Conservation (phyloP, 2,113 vertebrate species). For the Thermophis baileyi region DNA sequence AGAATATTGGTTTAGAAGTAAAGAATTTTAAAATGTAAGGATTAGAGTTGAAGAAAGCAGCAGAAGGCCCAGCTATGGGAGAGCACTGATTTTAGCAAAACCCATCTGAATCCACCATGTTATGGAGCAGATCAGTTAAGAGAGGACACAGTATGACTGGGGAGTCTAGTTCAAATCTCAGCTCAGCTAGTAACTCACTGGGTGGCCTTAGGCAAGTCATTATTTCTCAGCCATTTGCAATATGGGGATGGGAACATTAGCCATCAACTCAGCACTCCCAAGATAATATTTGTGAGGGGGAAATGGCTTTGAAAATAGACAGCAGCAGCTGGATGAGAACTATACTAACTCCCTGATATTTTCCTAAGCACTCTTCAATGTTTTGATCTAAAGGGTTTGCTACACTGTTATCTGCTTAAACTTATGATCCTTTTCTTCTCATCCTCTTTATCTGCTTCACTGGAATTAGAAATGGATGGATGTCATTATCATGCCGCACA, state of each 20-base stretch:
- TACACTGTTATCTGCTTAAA: not conserved
- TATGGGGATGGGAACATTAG: not conserved
- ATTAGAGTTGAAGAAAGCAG: not conserved
- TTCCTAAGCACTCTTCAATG: not conserved
- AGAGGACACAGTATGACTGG: not conserved
- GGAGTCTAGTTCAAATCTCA: conserved; percentile 10
- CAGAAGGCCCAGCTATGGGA: not conserved
- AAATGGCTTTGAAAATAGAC: not conserved
- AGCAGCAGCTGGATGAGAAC: not conserved
- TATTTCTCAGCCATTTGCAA: conserved; percentile 21
- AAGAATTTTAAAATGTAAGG: not conserved
- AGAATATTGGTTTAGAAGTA: not conserved
- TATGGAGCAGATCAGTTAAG: not conserved
- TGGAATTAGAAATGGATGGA: not conserved
- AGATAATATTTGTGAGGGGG: not conserved
- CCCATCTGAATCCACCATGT: not conserved
- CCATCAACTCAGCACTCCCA: not conserved
- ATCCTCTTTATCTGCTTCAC: not conserved
- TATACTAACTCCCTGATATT: not conserved
- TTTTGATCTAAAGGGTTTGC: not conserved
- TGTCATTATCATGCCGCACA: not conserved
- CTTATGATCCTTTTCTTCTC: not conserved
- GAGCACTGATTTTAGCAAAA: not conserved
- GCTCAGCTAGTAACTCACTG: not conserved
- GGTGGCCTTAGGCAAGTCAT: not conserved